A percentile compares a stretch with the other conserved stretches of the same genome.
Conservation (phyloP, 92 coral and sea anemone genomes). For the Micromussa lordhowensis region DNA sequence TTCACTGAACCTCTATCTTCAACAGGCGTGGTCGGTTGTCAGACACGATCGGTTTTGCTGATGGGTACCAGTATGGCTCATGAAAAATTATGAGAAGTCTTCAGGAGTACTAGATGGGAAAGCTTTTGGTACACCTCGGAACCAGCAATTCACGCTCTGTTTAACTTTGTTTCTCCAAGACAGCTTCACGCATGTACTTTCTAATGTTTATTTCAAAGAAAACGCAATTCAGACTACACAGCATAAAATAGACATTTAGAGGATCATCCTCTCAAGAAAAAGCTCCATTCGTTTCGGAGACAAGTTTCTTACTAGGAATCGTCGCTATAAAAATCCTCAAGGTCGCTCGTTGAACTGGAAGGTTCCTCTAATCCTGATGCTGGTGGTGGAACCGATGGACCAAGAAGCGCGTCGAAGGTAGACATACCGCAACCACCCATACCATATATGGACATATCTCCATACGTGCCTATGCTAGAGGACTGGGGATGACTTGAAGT, state of each 20-base stretch:
- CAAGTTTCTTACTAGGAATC: not conserved
- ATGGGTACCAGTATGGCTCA: too few relatives aligned
- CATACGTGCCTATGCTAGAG: conserved; percentile 17
- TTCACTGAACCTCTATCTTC: too few relatives aligned
- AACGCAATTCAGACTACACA: not conserved
- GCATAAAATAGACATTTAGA: not conserved
- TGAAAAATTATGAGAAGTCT: too few relatives aligned
- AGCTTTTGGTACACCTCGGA: too few relatives aligned
- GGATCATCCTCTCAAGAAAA: not conserved
- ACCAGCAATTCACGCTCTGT: too few relatives aligned
- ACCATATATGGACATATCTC: not conserved
- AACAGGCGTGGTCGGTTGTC: too few relatives aligned
- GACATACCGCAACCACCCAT: not conserved
- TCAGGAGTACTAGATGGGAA: too few relatives aligned
- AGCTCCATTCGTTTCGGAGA: not conserved
- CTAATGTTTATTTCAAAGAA: not conserved
- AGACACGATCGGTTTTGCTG: too few relatives aligned
- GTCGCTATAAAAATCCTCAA: not conserved
- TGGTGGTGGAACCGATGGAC: conserved; percentile 28
- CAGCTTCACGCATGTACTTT: not conserved
- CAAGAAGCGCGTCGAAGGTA: not conserved
- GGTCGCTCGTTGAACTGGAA: not conserved
- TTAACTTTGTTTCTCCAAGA: not conserved
- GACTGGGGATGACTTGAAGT: conserved; percentile 49
- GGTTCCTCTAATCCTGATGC: not conserved